Conservation (phyloP, 1,140 invertebrate species). For the Sitodiplosis mosellana region DNA sequence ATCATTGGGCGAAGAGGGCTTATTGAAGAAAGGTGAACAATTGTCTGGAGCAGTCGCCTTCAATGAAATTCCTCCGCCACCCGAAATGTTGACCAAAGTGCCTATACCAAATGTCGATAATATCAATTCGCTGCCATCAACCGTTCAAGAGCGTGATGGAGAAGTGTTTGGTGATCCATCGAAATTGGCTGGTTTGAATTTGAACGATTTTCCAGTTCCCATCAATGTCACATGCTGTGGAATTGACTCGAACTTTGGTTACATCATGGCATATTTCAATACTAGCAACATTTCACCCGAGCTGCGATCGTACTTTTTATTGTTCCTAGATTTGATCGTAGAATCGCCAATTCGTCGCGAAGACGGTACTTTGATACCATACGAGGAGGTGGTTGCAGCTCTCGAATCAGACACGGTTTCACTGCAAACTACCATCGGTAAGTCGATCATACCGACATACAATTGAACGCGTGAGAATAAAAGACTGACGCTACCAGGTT, state of each 20-base stretch:
- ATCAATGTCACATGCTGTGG: conserved; percentile 38
- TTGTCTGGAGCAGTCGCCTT: conserved; percentile 48
- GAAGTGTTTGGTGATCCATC: conserved; percentile 16
- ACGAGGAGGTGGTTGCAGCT: conserved; percentile 55
- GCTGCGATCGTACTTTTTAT: conserved; percentile 46
- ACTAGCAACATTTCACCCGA: conserved; percentile 38
- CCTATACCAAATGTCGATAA: conserved; percentile 46
- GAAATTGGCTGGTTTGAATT: conserved; percentile 38
- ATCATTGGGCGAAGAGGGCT: conserved; percentile 43
- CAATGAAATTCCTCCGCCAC: conserved; percentile 55
- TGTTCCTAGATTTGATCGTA: conserved; percentile 48
- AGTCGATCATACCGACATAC: too few relatives aligned
- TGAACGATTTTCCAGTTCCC: conserved; percentile 36
- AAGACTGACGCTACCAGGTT: too few relatives aligned
- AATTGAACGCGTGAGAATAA: too few relatives aligned
- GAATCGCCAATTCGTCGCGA: conserved; percentile 41
- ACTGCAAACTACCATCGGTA: conserved; percentile 39
- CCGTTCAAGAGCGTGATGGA: conserved; percentile 36
- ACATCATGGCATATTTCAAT: conserved; percentile 36
- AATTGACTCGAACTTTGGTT: conserved; percentile 71
- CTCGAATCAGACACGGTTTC: conserved; percentile 53
- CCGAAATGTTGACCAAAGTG: conserved; percentile 44
- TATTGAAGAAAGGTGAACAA: conserved; percentile 38
- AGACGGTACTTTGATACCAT: conserved; percentile 35
- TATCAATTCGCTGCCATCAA: conserved; percentile 42